phyloP scores from a whole-genome alignment of 2,888 invertebrate species.

The Rambutsinella grinnellia region DNA sequence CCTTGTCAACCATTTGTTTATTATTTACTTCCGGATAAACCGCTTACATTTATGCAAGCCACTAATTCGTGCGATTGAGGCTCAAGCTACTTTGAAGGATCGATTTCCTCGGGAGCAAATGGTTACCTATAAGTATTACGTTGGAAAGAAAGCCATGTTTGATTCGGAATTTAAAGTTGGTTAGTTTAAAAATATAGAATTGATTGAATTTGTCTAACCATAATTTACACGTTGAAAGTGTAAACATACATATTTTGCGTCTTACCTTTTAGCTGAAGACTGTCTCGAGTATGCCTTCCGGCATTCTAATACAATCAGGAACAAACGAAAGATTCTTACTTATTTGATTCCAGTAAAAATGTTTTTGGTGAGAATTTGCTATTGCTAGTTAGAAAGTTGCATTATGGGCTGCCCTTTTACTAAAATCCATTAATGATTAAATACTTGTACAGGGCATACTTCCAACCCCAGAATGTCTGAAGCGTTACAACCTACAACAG shows the following conservation, averaged over 20 bases:
- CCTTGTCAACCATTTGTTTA: slow-evolving; percentile 96
- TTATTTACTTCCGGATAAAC: slow-evolving; percentile 95
- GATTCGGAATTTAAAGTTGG: slow-evolving; percentile 93
- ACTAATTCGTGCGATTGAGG: slow-evolving; percentile 95
- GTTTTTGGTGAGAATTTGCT: slow-evolving; percentile 83
- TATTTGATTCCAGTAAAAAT: slow-evolving; percentile 98
- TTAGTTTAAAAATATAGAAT: slow-evolving; percentile 67
- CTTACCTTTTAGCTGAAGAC: slow-evolving; percentile 93
- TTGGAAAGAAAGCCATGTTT: slow-evolving; percentile 98
- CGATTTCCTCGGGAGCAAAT: slow-evolving; percentile 92
- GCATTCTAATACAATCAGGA: slow-evolving; percentile 83
- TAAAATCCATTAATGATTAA: background rate
- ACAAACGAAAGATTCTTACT: slow-evolving; percentile 92
- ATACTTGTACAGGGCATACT: slow-evolving; percentile 80
- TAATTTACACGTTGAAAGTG: background rate
- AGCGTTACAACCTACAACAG: slow-evolving; percentile 91
- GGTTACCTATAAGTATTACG: slow-evolving; percentile 97
- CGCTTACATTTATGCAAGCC: slow-evolving; percentile 93
- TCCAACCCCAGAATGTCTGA: slow-evolving; percentile 84
- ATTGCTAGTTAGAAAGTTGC: slow-evolving; percentile 38
- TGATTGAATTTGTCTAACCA: slow-evolving; percentile 6
- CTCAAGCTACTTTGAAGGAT: slow-evolving; percentile 85
- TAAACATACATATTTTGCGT: slow-evolving; percentile 66
- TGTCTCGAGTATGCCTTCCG: slow-evolving; percentile 93
- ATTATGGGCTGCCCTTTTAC: background rate